A percentile compares a stretch with the other conserved stretches of the same genome.
These are phyloP conservation scores for Eupithecia centaureata DNA, from an alignment of 2,888 invertebrate genomes.

Conservation along the genomic window DNA sequence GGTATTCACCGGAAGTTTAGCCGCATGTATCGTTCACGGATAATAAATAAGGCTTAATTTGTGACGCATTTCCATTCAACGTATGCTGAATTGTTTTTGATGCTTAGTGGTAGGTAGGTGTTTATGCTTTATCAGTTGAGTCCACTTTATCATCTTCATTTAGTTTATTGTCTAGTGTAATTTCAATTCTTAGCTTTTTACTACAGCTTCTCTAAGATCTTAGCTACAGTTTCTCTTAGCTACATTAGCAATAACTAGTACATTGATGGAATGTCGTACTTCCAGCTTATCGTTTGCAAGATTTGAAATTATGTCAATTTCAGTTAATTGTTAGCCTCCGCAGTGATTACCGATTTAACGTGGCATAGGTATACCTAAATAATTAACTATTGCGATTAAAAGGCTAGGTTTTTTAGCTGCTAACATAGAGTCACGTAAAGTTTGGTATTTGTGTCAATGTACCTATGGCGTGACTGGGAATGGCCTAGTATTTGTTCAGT, in stretches of 20 bases:
- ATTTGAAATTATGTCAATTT: slow-evolving; percentile 1
- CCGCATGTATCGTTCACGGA: slow-evolving; percentile 51
- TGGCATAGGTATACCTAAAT: slow-evolving; percentile 8
- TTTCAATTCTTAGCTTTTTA: neutral
- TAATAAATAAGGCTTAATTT: slow-evolving; percentile 30
- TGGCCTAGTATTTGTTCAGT: slow-evolving; percentile 55
- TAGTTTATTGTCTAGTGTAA: neutral
- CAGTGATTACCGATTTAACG: slow-evolving; percentile 9
- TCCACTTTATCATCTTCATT: neutral
- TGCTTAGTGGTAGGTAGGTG: neutral
- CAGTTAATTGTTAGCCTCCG: neutral
- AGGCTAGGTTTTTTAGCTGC: slow-evolving; percentile 19
- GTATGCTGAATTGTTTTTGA: neutral
- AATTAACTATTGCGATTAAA: slow-evolving; percentile 19
- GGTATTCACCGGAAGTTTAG: slow-evolving; percentile 62
- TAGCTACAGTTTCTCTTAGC: no score
- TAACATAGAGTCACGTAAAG: slow-evolving; percentile 53
- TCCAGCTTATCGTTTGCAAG: neutral
- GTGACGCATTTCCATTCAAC: slow-evolving; percentile 45
- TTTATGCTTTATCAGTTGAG: neutral
- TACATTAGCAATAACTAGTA: neutral
- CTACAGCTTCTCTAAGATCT: no score
- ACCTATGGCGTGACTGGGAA: slow-evolving; percentile 60
- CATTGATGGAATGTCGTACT: neutral
- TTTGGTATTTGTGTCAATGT: slow-evolving; percentile 59